A percentile compares a stretch with the other conserved stretches of the same genome.
These are phyloP conservation scores for Belgica antarctica DNA, from an alignment of 2,888 invertebrate genomes.

Conservation along the genomic window DNA sequence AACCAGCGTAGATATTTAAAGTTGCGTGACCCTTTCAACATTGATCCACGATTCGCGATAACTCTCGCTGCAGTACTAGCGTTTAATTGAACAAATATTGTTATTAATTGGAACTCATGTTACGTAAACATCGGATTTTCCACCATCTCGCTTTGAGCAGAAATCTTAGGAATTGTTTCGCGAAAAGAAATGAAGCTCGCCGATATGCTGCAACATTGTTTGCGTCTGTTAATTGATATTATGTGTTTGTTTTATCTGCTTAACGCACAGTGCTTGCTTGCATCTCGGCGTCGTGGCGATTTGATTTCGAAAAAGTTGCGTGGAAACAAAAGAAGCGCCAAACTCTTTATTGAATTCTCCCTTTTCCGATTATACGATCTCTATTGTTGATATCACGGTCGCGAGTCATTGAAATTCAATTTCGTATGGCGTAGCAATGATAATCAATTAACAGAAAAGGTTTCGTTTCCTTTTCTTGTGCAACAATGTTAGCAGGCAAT, in stretches of 20 bases:
- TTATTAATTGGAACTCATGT: constrained; percentile 20
- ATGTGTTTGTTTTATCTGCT: constrained; percentile 8
- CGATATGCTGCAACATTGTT: constrained; percentile 26
- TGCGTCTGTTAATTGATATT: constrained; percentile 21
- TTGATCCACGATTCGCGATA: constrained; percentile 10
- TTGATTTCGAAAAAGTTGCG: constrained; percentile 11
- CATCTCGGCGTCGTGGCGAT: not conserved
- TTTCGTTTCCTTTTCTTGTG: not conserved
- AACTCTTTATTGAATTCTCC: constrained; percentile 16
- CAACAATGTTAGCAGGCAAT: not conserved
- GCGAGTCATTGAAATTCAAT: not conserved
- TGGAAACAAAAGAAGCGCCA: constrained; percentile 17
- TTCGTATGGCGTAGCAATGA: constrained; percentile 4
- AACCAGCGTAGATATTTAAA: too few species aligned
- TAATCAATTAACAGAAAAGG: constrained; percentile 19
- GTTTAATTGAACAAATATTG: constrained; percentile 21
- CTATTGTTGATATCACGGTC: too few species aligned
- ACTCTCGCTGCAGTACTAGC: not conserved
- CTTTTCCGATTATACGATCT: too few species aligned
- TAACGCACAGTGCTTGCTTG: constrained; percentile 11
- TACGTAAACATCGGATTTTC: not conserved
- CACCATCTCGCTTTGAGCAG: not conserved
- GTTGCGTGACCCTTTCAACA: constrained; percentile 3
- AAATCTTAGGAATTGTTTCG: not conserved
- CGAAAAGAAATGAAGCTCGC: not conserved